Evolutionary conservation across 2,888 invertebrate genomes (phyloP), one percentile per base, ranked within the genome.

Genomic region (Acholoe squamosa): DNA sequence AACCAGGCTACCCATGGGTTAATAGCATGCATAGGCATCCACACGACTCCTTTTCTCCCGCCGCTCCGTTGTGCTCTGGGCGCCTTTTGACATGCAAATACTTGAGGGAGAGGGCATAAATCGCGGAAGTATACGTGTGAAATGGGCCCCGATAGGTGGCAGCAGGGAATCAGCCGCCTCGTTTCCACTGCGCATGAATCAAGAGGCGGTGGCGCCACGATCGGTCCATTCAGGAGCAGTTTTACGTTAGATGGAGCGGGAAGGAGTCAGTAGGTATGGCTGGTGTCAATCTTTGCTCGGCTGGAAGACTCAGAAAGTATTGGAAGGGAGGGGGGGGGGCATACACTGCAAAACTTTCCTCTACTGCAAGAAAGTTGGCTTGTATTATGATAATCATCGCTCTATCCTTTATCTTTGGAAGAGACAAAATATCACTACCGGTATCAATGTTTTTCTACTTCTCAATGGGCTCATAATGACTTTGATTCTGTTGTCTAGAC

Each of bases 11-110:
- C 61, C 61, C 22, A 61, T 1, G 71, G 84, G 84, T 84, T 84
- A 84, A 84, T 84, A 34, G 25, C 84, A 84, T 84, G 84, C 84
- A 84, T 84, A 84, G 84, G 84, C 84, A 84, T 84, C 84, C 84
- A 16, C 51, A n/a, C 43, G 34, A n/a, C 43, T 71, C 71, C 25
- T 84, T 80, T 84, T 84, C 28, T 34, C 0, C 43, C 84, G 0
- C 28, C 28, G 84, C 28, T 84, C 12, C 34, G 22, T 22, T 0
- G 34, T 22, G 34, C n/a, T 12, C 34, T 10, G 84, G 33, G 14
- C 43, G 84, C 84, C 84, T 84, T 84, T 84, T 84, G 84, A 84
- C 84, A 84, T 84, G 84, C 84, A 84, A 84, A 84, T 84, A 34
- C 84, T 43, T 84, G 14, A 33, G 61, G 61, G 14, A 33, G 61